Percentiles rank a stretch among this genome's conserved stretches.
These are phyloP conservation scores for Kryptopterus vitreolus DNA, from an alignment of 2,797 vertebrate genomes.

Conservation along the genomic window DNA sequence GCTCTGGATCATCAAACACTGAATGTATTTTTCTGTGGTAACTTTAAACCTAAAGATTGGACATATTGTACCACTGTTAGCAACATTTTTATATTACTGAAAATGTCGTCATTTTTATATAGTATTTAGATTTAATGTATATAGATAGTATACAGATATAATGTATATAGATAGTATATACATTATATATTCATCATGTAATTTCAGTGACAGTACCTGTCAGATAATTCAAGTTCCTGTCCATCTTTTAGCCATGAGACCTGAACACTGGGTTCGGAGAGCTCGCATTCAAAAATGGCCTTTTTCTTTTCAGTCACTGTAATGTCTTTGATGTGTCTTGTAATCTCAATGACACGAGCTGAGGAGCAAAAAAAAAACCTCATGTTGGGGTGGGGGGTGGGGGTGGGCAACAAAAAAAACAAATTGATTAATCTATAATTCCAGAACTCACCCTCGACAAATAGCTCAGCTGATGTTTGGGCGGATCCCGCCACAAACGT, in stretches of 20 bases:
- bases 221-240: constrained; percentile 82
- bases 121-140: no score
- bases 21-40: constrained; percentile 87
- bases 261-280: constrained; percentile 91
- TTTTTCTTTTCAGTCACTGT: constrained; percentile 96
- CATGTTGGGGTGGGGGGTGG: no score
- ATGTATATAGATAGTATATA: no score
- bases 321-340: constrained; percentile 95
- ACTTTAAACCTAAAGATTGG: constrained; percentile 48
- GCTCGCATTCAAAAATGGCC: constrained; percentile 93
- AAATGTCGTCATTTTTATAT: background rate
- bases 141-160: no score
- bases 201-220: constrained; percentile 43
- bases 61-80: background rate
- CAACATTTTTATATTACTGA: background rate
- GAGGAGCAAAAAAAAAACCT: constrained; percentile 37
- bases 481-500: constrained; percentile 89
- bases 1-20: constrained; percentile 90
- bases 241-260: constrained; percentile 98
- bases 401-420: no score
- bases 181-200: no score
- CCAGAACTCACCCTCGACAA: constrained; percentile 85
- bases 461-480: constrained; percentile 86
- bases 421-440: no score
- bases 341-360: constrained; percentile 97